Base-by-base conservation (phyloP, 37 sponge, comb jelly and placozoan species). In the Aplysina aerophoba region DNA sequence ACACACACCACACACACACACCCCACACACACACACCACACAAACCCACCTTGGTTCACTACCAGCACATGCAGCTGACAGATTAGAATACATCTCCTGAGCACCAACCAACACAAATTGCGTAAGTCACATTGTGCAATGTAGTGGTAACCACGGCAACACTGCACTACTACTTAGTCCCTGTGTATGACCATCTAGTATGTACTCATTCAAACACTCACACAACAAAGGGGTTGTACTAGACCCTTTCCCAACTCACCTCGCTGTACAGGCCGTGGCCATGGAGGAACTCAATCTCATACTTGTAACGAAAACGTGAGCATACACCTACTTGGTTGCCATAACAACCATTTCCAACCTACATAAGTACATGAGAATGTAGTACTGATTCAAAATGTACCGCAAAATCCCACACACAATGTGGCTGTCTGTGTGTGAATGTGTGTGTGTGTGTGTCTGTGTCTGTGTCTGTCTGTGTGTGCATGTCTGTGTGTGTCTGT, bases 321-420 rank as follows among this genome's bases (percentile, higher is more conserved):
- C 92, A 92, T n/a, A 61, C 89, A 41, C 92, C 92, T 19, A 90
- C 92, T 11, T 81, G 15, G 60, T 79, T 84, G 25, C 94, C 94
- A 41, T 81, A 56, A 55, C 94, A 93, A 25, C 94, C 94, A 85
- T 93, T 93, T 20, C 94, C 94, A 59, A 93, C 94, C 92, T 92
- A 60, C 4, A n/a, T n/a, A n/a, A n/a, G 50, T 8, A 8, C 50
- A 44, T 8, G 50, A 55, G 31, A 25, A 64, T 4, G 56, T 79
- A 5, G 41, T 79, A 40, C 80, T 44, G 27, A 27, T 41, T 27
- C 56, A 35, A 55, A 4, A 40, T 79, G 13, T 44, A 44, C 50
- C 50, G 8, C 50, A 44, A 44, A n/a, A n/a, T n/a, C n/a, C n/a
- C n/a, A n/a, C n/a, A n/a, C n/a, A n/a, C n/a, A n/a, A n/a, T 53